These are phyloP conservation scores for Dromiciops gliroides DNA, from an alignment of 2,113 vertebrate genomes.

Conservation along the genomic window DNA sequence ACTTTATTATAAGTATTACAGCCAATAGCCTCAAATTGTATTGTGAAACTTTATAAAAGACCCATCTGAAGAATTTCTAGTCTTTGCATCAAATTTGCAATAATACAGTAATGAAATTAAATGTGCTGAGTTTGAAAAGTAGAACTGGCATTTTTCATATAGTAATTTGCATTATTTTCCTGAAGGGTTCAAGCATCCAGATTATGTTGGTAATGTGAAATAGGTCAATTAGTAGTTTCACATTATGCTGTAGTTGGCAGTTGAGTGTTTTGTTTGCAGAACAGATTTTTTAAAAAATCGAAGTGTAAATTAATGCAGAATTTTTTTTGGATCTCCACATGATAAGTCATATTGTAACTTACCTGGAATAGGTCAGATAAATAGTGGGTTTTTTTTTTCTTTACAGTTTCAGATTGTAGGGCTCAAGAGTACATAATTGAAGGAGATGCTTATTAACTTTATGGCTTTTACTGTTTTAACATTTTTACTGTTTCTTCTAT, in stretches of 20 bases:
- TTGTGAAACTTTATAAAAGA: constrained; percentile 48
- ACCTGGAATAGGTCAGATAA: constrained; percentile 47
- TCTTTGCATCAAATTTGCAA: neutral
- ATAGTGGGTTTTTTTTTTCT: constrained; percentile 17
- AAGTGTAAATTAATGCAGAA: constrained; percentile 56
- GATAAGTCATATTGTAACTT: constrained; percentile 21
- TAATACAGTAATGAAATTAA: constrained; percentile 33
- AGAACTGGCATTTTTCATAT: constrained; percentile 56
- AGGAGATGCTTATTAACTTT: constrained; percentile 66
- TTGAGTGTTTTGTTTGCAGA: constrained; percentile 65
- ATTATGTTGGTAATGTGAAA: constrained; percentile 57
- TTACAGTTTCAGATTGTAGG: neutral
- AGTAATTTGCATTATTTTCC: constrained; percentile 66
- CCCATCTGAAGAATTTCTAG: neutral
- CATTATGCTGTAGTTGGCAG: constrained; percentile 53
- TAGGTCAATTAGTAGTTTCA: constrained; percentile 66
- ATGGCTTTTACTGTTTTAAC: constrained; percentile 25
- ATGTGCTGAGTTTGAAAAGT: constrained; percentile 49
- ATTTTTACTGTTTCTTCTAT: constrained; percentile 47
- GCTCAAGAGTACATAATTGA: neutral
- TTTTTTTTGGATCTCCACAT: constrained; percentile 52
- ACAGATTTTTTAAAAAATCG: constrained; percentile 66
- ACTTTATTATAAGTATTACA: constrained; percentile 45
- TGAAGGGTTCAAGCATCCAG: constrained; percentile 18
- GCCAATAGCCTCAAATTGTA: constrained; percentile 28